Evolutionary conservation across 2,888 invertebrate genomes (phyloP).

Genomic region (Plagodis pulveraria): DNA sequence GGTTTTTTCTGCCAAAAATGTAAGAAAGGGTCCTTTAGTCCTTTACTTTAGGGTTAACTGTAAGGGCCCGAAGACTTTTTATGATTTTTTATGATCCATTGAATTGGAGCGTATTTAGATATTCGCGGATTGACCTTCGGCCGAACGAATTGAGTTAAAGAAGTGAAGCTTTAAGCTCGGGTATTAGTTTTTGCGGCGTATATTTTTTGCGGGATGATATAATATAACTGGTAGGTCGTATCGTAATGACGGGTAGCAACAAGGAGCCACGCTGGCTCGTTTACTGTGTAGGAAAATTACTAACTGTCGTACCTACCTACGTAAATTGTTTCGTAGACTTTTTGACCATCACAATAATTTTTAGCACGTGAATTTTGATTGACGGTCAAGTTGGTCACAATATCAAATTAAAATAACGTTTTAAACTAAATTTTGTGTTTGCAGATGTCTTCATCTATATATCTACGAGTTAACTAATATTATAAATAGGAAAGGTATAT

Average conservation of each 20-base stretch:
- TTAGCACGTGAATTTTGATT: too few species aligned
- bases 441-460: too few species aligned
- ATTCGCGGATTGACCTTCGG: constrained; percentile 54
- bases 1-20: constrained; percentile 79
- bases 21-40: constrained; percentile 74
- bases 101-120: constrained; percentile 52
- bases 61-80: constrained; percentile 56
- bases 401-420: too few species aligned
- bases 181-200: constrained; percentile 42
- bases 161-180: constrained; percentile 28
- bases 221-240: background rate
- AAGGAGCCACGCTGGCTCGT: constrained; percentile 28
- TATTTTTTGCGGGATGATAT: constrained; percentile 45
- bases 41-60: constrained; percentile 75
- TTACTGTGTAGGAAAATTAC: constrained; percentile 24
- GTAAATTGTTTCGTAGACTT: too few species aligned
- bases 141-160: constrained; percentile 35
- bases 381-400: too few species aligned
- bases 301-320: background rate
- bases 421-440: too few species aligned
- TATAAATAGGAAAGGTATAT: too few species aligned
- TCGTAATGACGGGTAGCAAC: constrained; percentile 36
- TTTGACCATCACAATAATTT: too few species aligned
- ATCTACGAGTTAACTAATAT: too few species aligned
- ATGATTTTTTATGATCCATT: constrained; percentile 52